Evolutionary conservation across 2,113 vertebrate genomes (phyloP).

Genomic region (Myotis brandtii): DNA sequence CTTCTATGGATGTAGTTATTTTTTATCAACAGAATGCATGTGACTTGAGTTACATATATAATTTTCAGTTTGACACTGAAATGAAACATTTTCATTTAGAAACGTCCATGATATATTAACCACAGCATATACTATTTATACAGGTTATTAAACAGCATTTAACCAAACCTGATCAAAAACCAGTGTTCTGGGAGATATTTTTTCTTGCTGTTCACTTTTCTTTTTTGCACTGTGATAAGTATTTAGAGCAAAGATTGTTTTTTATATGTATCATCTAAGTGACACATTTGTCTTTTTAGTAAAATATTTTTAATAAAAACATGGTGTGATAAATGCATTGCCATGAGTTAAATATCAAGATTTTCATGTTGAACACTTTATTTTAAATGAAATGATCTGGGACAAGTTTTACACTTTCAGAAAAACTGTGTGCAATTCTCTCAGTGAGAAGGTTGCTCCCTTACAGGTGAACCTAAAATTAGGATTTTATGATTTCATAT

Average conservation of each 20-base stretch:
- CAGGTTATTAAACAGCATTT: background rate
- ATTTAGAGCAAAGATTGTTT: constrained; percentile 18
- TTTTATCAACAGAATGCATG: background rate
- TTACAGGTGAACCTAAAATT: background rate
- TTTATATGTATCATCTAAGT: constrained; percentile 42
- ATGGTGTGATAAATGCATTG: constrained; percentile 31
- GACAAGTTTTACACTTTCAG: background rate
- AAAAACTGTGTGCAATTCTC: background rate
- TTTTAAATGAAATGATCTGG: constrained; percentile 23
- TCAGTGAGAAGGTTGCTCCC: background rate
- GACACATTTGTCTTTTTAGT: background rate
- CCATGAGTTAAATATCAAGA: background rate
- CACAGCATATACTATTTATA: background rate
- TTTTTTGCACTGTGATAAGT: background rate
- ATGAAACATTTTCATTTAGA: background rate
- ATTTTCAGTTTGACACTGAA: background rate
- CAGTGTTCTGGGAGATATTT: background rate
- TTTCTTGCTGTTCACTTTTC: background rate
- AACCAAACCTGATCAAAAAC: background rate
- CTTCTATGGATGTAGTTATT: background rate
- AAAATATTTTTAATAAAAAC: constrained; percentile 53
- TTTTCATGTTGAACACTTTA: background rate
- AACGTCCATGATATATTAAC: background rate
- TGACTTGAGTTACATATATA: background rate
- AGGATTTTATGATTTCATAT: background rate